Conservation (phyloP, 2,797 vertebrate genomes). For the Lagocephalus sceleratus region DNA sequence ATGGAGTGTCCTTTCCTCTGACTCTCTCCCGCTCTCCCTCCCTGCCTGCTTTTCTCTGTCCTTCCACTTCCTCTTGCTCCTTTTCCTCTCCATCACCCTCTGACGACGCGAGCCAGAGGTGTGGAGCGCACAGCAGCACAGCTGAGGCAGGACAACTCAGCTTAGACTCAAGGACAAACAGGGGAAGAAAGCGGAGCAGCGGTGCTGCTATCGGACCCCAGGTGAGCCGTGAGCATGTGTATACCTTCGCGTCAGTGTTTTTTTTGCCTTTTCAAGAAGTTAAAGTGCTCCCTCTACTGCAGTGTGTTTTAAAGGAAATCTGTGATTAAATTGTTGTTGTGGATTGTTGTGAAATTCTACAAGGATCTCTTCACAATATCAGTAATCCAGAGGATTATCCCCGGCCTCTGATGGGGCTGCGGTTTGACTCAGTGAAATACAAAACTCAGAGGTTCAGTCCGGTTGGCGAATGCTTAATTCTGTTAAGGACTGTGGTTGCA, state of each 20-base stretch:
- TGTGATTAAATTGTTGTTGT: conserved; percentile 46
- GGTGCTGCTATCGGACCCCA: conserved; percentile 11
- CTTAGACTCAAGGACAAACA: conserved; percentile 30
- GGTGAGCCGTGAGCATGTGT: conserved; percentile 37
- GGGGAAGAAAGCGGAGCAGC: conserved; percentile 20
- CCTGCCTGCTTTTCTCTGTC: conserved; percentile 18
- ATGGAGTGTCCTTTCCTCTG: conserved; percentile 62
- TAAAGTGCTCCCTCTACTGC: conserved; percentile 1
- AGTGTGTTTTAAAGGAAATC: conserved; percentile 24
- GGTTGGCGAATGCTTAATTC: conserved; percentile 6
- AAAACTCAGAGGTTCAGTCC: conserved; percentile 18
- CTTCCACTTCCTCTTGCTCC: conserved; percentile 23
- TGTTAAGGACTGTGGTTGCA: conserved; percentile 5
- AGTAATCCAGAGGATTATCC: conserved; percentile 65
- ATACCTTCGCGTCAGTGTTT: too few relatives aligned
- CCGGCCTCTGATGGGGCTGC: conserved; percentile 37
- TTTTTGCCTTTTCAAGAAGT: too few relatives aligned
- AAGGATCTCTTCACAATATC: conserved; percentile 57
- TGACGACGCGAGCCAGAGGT: conserved; percentile 43
- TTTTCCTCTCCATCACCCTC: conserved; percentile 34
- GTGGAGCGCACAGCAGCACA: conserved; percentile 42
- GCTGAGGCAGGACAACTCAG: conserved; percentile 16
- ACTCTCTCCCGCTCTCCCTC: conserved; percentile 22
- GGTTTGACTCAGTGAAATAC: conserved; percentile 27
- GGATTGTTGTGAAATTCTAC: conserved; percentile 63